Base-by-base conservation (phyloP, 2,797 vertebrate species). In the Coccyzus lansbergi region DNA sequence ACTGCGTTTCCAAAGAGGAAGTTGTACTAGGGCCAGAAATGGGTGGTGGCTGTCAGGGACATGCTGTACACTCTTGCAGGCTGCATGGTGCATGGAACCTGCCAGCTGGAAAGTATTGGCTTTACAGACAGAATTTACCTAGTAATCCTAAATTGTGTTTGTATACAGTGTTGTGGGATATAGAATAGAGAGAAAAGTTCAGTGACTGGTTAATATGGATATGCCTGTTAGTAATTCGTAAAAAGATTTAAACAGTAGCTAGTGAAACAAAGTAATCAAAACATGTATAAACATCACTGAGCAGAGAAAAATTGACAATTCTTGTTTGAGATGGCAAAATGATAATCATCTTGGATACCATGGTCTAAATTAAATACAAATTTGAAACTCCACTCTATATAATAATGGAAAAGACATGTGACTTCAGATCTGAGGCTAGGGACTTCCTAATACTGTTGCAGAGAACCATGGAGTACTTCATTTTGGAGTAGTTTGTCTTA, bases 231-330 rank as follows among this genome's bases (percentile, higher is more conserved):
- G 38, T 81, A 20, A 46, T 51, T 34, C 70, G 44, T 28, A 79
- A 84, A 56, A 80, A 7, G 13, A 6, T 60, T 83, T 89, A 33
- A 60, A n/a, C 7, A 58, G 20, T 31, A 60, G 40, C 10, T 83
- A n/a, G 9, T 76, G 49, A 80, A 80, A 80, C 42, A 6, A 21
- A 40, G 22, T 64, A 44, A 49, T n/a, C 38, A 18, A 55, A 83
- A 26, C 0, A 0, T 17, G 2, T 24, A 4, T 56, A 33, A 65
- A 15, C 6, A 20, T 69, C 22, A n/a, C 11, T 58, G 62, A 78
- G 22, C 26, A 34, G 44, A 46, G 12, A 69, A 21, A 8, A 8
- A 42, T 2, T 86, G 44, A 16, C 42, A 71, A 5, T 34, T 75
- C 25, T 60, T 68, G 15, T 36, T 86, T 81, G 53, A 40, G 25